Percentiles rank a stretch among this genome's conserved stretches.
Evolutionary conservation across 2,113 vertebrate species (phyloP).

Genomic region (Ophiodon elongatus): DNA sequence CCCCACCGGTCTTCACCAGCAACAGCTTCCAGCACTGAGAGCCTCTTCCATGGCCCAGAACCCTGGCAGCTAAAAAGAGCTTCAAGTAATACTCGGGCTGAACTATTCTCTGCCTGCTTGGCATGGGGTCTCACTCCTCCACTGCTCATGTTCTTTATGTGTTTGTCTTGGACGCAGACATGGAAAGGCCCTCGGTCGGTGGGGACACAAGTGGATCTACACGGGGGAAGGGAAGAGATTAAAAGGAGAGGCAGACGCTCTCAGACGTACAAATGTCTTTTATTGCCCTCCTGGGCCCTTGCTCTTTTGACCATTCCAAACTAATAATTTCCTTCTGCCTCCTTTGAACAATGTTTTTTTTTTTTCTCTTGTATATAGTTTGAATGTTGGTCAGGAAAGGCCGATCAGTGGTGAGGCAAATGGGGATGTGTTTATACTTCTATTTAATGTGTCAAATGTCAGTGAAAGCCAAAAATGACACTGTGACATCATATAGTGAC

Average conservation of each 20-base stretch:
- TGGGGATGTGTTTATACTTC: slow-evolving; percentile 8
- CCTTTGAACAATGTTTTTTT: slow-evolving; percentile 51
- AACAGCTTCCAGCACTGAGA: slow-evolving; percentile 22
- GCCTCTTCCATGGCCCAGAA: slow-evolving; percentile 60
- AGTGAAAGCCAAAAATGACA: slow-evolving; percentile 18
- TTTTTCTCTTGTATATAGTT: slow-evolving; percentile 37
- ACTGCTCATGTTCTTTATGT: slow-evolving; percentile 76
- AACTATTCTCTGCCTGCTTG: slow-evolving; percentile 64
- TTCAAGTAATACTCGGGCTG: slow-evolving; percentile 43
- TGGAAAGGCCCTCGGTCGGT: slow-evolving; percentile 69
- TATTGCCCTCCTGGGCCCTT: slow-evolving; percentile 65
- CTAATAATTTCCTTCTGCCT: slow-evolving; percentile 52
- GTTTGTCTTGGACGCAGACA: slow-evolving; percentile 82
- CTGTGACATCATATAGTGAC: slow-evolving; percentile 6
- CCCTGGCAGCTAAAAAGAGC: slow-evolving; percentile 65
- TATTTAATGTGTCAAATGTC: slow-evolving; percentile 37
- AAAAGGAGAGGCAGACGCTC: slow-evolving; percentile 49
- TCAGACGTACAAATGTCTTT: slow-evolving; percentile 72
- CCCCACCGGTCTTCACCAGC: slow-evolving; percentile 36
- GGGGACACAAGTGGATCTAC: slow-evolving; percentile 52
- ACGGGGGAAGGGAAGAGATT: slow-evolving; percentile 43
- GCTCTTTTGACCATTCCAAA: slow-evolving; percentile 62
- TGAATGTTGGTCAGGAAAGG: slow-evolving; percentile 20
- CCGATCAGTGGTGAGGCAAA: slow-evolving; percentile 1
- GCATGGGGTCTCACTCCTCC: slow-evolving; percentile 72